Conservation (phyloP, 2,113 vertebrate species). For the Stictonetta naevosa region DNA sequence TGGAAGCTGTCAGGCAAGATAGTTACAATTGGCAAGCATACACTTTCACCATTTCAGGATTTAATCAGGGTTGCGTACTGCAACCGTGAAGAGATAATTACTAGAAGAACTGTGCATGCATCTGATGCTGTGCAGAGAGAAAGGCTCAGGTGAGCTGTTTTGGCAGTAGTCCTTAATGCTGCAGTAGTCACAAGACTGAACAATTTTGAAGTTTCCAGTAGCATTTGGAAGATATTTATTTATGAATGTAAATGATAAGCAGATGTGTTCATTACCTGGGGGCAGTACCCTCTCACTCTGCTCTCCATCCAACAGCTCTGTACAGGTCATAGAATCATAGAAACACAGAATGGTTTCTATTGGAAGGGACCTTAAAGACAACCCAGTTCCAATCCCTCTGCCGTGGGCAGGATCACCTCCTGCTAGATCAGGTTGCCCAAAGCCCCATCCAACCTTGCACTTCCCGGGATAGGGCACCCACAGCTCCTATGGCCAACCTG, state of each 20-base stretch:
- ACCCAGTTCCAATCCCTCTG: no score
- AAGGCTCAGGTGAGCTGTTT: neutral
- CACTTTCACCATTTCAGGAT: neutral
- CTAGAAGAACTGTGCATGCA: neutral
- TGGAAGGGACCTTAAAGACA: no score
- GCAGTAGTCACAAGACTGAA: neutral
- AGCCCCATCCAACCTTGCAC: no score
- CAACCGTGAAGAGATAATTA: neutral
- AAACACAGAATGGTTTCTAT: no score
- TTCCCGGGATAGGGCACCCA: no score
- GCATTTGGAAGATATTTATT: neutral
- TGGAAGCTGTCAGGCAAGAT: neutral
- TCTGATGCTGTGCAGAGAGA: neutral
- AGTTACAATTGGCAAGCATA: neutral
- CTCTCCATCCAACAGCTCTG: no score
- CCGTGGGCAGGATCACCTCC: no score
- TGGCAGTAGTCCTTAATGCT: neutral
- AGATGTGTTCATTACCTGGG: neutral
- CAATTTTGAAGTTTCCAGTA: neutral
- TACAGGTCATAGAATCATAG: no score
- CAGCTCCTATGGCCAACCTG: no score
- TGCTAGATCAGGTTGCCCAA: no score
- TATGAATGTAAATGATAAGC: neutral
- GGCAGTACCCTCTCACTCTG: no score
- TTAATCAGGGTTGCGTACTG: fast-evolving